Base-by-base conservation (phyloP, 2,888 invertebrate genomes). In the Hyppa rectilinea region DNA sequence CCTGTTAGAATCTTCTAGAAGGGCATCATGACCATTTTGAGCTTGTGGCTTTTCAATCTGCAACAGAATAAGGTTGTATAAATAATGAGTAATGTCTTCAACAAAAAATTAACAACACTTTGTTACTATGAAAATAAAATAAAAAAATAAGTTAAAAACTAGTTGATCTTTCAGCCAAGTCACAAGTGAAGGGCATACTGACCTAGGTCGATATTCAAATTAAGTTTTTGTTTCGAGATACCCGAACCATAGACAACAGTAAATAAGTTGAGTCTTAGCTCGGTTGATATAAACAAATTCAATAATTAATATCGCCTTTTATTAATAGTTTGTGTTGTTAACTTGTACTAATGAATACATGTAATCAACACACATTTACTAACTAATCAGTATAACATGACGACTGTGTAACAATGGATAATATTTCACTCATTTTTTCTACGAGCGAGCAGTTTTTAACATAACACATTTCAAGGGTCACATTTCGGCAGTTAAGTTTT, bases 1-100 rank as follows among this genome's bases (percentile, higher is more conserved):
- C 81, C 96, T 96, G 76, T 88, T 94, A 17, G 92, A 77, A 49
- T 95, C 95, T 45, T 95, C 94, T 6, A 93, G 85, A 55, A 93
- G 83, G 2, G 93, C 88, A 6, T 92, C 93, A 69, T 95, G 92
- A 7, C 95, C 94, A 82, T 96, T 96, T 36, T 71, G 80, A n/a
- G 88, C 84, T 65, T 91, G 91, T 45, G 89, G 83, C 73, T 88
- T 90, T 62, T 95, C 95, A 74, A 91, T 84, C 94, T 95, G 86
- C 23, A 89, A 91, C 53, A 78, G 52, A 43, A 63, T 9, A 61
- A 68, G 31, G 29, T 55, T 49, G 14, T 53, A 34, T 62, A 7
- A 64, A 45, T 36, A 36, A 63, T 43, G 34, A 59, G 36, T 59
- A 4, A 58, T 43, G 38, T 29, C n/a, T 20, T 60, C 2, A 26